Percentiles rank a stretch among this genome's conserved stretches.
phyloP scores from a whole-genome alignment of 2,113 vertebrate genomes.

The Petaurus breviceps region DNA sequence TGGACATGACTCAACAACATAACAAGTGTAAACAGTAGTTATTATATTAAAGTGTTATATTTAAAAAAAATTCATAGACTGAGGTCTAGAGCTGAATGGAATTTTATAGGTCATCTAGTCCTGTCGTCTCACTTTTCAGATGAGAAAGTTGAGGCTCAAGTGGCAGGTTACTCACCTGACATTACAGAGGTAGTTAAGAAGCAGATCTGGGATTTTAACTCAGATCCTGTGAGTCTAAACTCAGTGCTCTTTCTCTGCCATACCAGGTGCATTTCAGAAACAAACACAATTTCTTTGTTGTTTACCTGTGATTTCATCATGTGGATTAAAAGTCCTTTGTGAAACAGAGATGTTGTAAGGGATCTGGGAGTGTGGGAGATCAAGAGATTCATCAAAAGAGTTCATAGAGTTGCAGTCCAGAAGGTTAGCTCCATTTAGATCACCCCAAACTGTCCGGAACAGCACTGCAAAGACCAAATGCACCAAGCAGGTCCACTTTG shows the following conservation, averaged over 20 bases:
- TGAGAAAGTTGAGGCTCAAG: not conserved
- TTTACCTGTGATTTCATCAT: conserved; percentile 68
- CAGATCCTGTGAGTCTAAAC: not conserved
- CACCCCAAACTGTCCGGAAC: conserved; percentile 28
- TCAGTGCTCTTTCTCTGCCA: not conserved
- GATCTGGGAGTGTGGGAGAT: not conserved
- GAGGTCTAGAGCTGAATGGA: no score
- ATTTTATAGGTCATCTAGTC: no score
- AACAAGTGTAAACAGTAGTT: not conserved
- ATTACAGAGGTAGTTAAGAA: not conserved
- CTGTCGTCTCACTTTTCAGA: not conserved
- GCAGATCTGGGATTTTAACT: not conserved
- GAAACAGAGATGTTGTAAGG: conserved; percentile 58
- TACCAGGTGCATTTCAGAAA: not conserved
- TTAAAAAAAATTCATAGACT: no score
- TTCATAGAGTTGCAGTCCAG: conserved; percentile 48
- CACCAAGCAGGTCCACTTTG: not conserved
- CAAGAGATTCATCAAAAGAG: not conserved
- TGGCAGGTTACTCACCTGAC: not conserved
- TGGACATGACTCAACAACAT: not conserved
- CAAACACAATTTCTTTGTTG: not conserved
- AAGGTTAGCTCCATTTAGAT: conserved; percentile 29
- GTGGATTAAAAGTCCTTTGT: conserved; percentile 50
- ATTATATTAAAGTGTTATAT: no score
- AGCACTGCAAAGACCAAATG: not conserved